These are phyloP conservation scores for Amiota communis DNA, from an alignment of 2,888 invertebrate species.

Conservation along the genomic window DNA sequence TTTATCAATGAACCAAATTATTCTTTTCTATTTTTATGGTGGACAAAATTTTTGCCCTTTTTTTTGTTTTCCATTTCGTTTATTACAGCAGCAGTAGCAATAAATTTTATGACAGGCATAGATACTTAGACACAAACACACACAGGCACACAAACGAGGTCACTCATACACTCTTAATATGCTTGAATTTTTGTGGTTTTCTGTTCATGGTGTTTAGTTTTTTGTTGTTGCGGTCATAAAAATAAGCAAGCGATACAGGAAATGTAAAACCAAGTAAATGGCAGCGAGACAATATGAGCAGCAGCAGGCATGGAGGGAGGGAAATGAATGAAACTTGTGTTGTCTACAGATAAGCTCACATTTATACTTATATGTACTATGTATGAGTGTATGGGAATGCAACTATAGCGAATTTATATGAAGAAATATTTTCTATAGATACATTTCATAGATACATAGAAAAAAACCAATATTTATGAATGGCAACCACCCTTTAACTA, in stretches of 20 bases:
- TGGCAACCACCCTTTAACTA: too few species aligned
- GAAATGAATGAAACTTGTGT: background rate
- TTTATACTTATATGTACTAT: background rate
- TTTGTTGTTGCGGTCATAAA: conserved; percentile 50
- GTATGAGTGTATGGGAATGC: background rate
- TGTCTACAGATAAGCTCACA: conserved; percentile 41
- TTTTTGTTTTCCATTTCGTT: background rate
- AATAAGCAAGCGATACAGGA: conserved; percentile 56
- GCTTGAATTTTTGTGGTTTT: conserved; percentile 42
- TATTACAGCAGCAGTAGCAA: background rate
- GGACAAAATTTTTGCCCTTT: too few species aligned
- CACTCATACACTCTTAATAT: conserved; percentile 30
- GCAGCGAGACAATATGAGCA: conserved; percentile 35
- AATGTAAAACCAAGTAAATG: conserved; percentile 60
- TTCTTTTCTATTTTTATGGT: too few species aligned
- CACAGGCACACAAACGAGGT: conserved; percentile 48
- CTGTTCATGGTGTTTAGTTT: conserved; percentile 31
- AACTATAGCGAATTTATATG: background rate
- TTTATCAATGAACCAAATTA: too few species aligned
- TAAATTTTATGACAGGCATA: conserved; percentile 29
- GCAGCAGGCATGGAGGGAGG: too few species aligned
- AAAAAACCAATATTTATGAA: background rate
- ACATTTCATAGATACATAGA: background rate
- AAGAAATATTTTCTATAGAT: conserved; percentile 1
- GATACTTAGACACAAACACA: conserved; percentile 46